Evolutionary conservation across 2,888 invertebrate species (phyloP).

Genomic region (Iselma pallidipennis): DNA sequence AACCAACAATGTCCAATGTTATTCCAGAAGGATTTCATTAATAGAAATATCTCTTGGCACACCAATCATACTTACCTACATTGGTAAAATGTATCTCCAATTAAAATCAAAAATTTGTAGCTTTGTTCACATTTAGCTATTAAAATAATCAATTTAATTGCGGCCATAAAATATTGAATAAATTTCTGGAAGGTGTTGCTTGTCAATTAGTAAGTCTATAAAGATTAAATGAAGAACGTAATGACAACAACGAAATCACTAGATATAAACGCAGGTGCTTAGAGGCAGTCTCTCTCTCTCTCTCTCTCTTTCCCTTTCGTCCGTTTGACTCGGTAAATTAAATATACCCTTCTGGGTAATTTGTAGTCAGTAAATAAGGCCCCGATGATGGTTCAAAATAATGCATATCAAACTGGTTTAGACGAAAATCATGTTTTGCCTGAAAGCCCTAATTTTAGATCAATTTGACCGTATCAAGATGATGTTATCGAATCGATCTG

Average conservation of each 20-base stretch:
- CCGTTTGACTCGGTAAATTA: not conserved
- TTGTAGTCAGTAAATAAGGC: not conserved
- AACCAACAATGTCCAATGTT: too few species aligned
- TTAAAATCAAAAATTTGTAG: not conserved
- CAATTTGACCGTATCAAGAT: not conserved
- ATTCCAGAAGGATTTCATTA: too few species aligned
- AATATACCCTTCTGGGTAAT: not conserved
- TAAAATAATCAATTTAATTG: not conserved
- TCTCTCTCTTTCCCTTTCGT: not conserved
- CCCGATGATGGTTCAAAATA: not conserved
- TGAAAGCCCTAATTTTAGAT: not conserved
- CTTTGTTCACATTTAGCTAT: not conserved
- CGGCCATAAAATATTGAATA: not conserved
- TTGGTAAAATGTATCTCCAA: not conserved
- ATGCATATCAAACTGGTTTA: not conserved
- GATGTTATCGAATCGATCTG: not conserved
- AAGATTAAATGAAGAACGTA: constrained; percentile 3
- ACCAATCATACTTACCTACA: too few species aligned
- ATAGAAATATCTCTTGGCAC: too few species aligned
- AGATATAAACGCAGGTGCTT: not conserved
- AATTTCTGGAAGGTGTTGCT: constrained; percentile 9
- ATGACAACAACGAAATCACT: not conserved
- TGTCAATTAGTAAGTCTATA: constrained; percentile 12
- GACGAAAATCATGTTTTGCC: not conserved
- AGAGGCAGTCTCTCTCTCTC: not conserved